Evolutionary conservation across 2,888 invertebrate genomes (phyloP), one percentile per base, ranked within the genome.

Genomic region (Leptothorax acervorum): DNA sequence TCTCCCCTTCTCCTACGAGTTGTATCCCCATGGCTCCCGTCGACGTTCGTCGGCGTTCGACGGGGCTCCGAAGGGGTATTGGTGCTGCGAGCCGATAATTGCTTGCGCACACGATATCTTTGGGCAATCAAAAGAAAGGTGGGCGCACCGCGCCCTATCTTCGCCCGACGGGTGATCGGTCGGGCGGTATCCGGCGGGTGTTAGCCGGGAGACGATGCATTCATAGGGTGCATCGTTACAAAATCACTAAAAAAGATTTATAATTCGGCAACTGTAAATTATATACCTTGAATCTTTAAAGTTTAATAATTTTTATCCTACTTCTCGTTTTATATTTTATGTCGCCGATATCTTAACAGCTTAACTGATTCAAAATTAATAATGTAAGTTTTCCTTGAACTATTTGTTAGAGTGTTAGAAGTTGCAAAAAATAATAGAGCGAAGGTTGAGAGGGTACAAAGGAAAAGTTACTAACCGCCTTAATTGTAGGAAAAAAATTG

Each of bases 401-500:
- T 45, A 31, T n/a, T 70, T 45, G 45, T 65, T 23, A 23, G 23
- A 23, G 0, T 23, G 23, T 23, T 35, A 45, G 35, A 11, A 28
- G n/a, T 53, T 35, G 18, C 3, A 48, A 35, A 55, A 62, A 62
- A 42, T 9, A 31, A 9, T 42, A 12, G 23, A 63, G 31, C 8
- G 18, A 66, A 23, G 60, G 51, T 35, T 28, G 51, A 39, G 60
- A 75, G 11, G 73, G 68, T 63, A 87, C 71, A 85, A 84, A 85
- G 63, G 83, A 76, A 53, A 87, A 68, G 85, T 84, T 87, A 86
- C 84, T 89, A 90, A 90, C 89, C 84, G 86, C 79, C 86, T 88
- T 82, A n/a, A n/a, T 89, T 88, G 88, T 88, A 87, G 85, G 90
- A 85, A 87, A 90, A n/a, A 89, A 89, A 85, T 23, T 23, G 23